Percentiles rank a stretch among this genome's conserved stretches.
Evolutionary conservation across 2,113 vertebrate genomes (phyloP).

Genomic region (Cyanocitta stelleri): DNA sequence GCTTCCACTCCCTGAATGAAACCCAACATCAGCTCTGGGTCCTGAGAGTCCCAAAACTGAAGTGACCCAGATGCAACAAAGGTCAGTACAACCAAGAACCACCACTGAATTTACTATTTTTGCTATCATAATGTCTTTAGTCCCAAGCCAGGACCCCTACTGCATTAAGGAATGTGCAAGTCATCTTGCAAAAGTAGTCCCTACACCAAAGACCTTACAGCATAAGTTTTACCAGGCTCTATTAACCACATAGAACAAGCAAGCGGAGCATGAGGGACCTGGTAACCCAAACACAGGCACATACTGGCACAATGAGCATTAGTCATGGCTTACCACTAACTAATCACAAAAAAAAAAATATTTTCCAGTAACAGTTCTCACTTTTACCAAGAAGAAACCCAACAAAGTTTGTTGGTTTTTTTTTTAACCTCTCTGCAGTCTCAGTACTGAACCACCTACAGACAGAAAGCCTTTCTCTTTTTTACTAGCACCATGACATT

Average conservation of each 20-base stretch:
- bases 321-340: conserved; percentile 25
- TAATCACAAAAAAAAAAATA: conserved; percentile 25
- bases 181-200: neutral
- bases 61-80: conserved; percentile 26
- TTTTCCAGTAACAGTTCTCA: conserved; percentile 42
- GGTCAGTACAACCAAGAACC: neutral
- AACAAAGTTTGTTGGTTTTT: neutral
- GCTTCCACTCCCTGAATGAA: neutral
- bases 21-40: neutral
- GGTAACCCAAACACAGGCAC: neutral
- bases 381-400: conserved; percentile 20
- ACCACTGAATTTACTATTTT: conserved; percentile 37
- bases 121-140: neutral
- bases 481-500: neutral
- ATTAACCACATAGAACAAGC: neutral
- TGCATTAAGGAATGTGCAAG: neutral
- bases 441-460: conserved; percentile 3
- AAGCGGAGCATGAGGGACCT: neutral
- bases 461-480: neutral
- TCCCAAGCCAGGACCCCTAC: neutral
- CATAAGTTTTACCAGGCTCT: neutral
- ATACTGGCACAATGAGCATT: conserved; percentile 7
- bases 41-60: neutral
- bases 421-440: neutral
- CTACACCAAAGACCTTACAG: neutral